Percentiles rank a stretch among this genome's conserved stretches.
phyloP scores from a whole-genome alignment of 2,888 invertebrate genomes.

The Thereva unica region DNA sequence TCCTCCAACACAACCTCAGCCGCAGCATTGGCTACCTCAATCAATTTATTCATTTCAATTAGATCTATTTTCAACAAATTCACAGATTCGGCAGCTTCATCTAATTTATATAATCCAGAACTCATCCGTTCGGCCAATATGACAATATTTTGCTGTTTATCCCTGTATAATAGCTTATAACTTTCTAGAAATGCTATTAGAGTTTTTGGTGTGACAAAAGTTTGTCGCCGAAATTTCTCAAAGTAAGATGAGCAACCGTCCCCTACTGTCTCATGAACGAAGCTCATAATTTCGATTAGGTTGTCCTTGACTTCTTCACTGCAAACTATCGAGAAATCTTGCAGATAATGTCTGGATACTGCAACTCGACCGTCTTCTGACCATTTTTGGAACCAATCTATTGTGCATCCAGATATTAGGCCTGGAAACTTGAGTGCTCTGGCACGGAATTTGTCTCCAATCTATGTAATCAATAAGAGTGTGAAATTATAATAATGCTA shows the following conservation, averaged over 20 bases:
- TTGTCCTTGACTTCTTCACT: slow-evolving; percentile 70
- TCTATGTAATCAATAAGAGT: slow-evolving; percentile 59
- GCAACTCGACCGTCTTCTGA: slow-evolving; percentile 82
- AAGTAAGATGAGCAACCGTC: slow-evolving; percentile 75
- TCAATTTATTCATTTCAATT: slow-evolving; percentile 75
- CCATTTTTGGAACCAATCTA: slow-evolving; percentile 93
- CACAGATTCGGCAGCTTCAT: slow-evolving; percentile 84
- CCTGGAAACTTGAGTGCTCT: slow-evolving; percentile 88
- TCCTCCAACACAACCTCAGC: slow-evolving; percentile 79
- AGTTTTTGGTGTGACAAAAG: slow-evolving; percentile 90
- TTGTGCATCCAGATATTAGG: slow-evolving; percentile 86
- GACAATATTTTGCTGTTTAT: slow-evolving; percentile 73
- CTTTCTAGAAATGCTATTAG: slow-evolving; percentile 81
- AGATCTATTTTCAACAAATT: slow-evolving; percentile 79
- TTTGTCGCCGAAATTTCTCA: slow-evolving; percentile 77
- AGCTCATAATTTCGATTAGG: slow-evolving; percentile 80
- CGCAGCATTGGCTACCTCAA: slow-evolving; percentile 77
- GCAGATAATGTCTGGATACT: slow-evolving; percentile 78
- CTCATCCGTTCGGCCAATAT: slow-evolving; percentile 79
- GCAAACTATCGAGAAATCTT: slow-evolving; percentile 69
- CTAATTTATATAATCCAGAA: slow-evolving; percentile 81
- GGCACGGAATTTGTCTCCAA: slow-evolving; percentile 86
- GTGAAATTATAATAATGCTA: too few relatives aligned
- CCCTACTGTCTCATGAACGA: slow-evolving; percentile 79
- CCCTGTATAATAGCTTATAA: slow-evolving; percentile 78